These are phyloP conservation scores for Hydrophis major DNA, from an alignment of 2,797 vertebrate genomes.

Conservation along the genomic window DNA sequence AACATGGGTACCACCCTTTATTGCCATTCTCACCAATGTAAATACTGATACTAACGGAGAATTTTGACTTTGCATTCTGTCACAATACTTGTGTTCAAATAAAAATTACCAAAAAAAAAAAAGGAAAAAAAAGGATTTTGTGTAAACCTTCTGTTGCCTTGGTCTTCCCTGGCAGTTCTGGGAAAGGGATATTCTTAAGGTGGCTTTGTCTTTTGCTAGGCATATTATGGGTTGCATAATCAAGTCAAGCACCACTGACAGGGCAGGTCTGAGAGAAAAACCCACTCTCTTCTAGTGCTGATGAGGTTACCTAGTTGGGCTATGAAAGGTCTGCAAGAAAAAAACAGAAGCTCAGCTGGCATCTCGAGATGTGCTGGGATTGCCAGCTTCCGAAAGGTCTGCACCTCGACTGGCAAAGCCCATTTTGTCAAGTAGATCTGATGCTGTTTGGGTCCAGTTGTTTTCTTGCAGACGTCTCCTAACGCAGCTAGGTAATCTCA, in stretches of 20 bases:
- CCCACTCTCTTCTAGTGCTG: too few species aligned
- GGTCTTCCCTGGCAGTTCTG: slow-evolving; percentile 3
- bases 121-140: slow-evolving; percentile 35
- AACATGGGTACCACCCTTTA: slow-evolving; percentile 81
- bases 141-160: slow-evolving; percentile 32
- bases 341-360: background rate
- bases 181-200: too few species aligned
- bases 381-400: background rate
- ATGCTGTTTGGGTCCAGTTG: background rate
- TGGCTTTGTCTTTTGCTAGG: background rate
- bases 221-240: background rate
- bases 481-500: background rate
- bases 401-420: background rate
- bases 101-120: slow-evolving; percentile 77
- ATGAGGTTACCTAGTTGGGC: background rate
- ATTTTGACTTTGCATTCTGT: slow-evolving; percentile 92
- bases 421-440: background rate
- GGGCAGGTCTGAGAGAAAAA: background rate
- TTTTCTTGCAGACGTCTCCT: background rate
- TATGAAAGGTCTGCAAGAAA: background rate
- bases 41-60: slow-evolving; percentile 90
- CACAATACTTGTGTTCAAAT: slow-evolving; percentile 93
- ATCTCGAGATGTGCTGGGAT: background rate
- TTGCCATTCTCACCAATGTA: slow-evolving; percentile 89
- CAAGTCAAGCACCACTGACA: background rate